phyloP scores from a whole-genome alignment of 2,113 vertebrate species.

The Pampusana beccarii region DNA sequence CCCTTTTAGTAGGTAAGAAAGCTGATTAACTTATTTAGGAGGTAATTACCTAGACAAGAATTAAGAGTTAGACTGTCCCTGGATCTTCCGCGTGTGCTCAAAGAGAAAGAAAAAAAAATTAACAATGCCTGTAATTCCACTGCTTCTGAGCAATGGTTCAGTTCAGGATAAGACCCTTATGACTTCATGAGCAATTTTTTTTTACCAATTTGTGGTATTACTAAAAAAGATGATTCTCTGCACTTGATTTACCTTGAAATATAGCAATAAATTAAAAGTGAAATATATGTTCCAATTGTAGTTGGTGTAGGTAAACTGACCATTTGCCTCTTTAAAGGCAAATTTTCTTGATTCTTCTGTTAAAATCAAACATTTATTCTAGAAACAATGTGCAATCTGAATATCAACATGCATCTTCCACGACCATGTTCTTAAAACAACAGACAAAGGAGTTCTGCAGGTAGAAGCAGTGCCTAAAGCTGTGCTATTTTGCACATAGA shows the following conservation, averaged over 20 bases:
- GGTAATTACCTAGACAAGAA: conserved; percentile 50
- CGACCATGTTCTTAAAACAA: neutral
- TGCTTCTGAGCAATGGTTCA: neutral
- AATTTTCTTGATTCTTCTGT: neutral
- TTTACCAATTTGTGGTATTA: neutral
- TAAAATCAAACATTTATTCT: neutral
- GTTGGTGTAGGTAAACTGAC: neutral
- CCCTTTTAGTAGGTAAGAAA: conserved; percentile 44
- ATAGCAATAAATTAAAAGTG: neutral
- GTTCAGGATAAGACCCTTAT: neutral
- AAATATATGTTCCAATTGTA: neutral
- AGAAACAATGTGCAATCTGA: neutral
- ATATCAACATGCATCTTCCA: neutral
- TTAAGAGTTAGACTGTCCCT: neutral
- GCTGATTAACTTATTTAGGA: conserved; percentile 53
- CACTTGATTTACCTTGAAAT: neutral
- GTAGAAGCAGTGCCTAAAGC: neutral
- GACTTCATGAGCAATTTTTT: neutral
- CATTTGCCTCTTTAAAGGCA: neutral
- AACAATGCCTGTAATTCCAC: neutral
- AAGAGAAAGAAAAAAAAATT: neutral
- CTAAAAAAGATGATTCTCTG: neutral
- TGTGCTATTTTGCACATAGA: neutral
- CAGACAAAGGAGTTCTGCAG: neutral
- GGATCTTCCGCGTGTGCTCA: neutral